Percentiles rank a stretch among this genome's conserved stretches.
phyloP scores from a whole-genome alignment of 1,140 invertebrate species.

The Diabrotica undecimpunctata region DNA sequence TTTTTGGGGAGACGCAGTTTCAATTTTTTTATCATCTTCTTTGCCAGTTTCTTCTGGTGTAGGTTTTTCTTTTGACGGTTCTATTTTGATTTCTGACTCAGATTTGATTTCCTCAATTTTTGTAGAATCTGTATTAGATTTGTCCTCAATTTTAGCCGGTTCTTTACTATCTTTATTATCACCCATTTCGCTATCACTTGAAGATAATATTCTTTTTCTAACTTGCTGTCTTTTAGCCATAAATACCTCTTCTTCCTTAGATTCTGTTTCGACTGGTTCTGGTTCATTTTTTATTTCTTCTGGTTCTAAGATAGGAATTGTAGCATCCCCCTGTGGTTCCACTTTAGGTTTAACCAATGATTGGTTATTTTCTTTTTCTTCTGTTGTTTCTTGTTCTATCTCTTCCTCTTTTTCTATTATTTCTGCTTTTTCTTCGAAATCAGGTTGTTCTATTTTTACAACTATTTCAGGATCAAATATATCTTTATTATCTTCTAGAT shows the following conservation, averaged over 20 bases:
- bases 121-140: constrained; percentile 8
- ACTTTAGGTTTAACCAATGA: background rate
- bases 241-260: constrained; percentile 16
- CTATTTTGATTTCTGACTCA: background rate
- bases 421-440: constrained; percentile 19
- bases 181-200: constrained; percentile 28
- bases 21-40: constrained; percentile 11
- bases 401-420: constrained; percentile 38
- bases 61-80: background rate
- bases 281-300: background rate
- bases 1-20: constrained; percentile 16
- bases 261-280: background rate
- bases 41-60: constrained; percentile 31
- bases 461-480: constrained; percentile 29
- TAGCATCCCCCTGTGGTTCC: background rate
- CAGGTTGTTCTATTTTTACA: constrained; percentile 33
- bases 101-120: background rate
- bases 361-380: constrained; percentile 1
- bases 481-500: background rate
- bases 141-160: background rate
- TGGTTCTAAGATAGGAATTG: background rate
- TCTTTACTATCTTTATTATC: constrained; percentile 19
- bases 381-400: constrained; percentile 34
- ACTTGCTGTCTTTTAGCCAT: constrained; percentile 22
- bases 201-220: constrained; percentile 24